These are phyloP conservation scores for Engystomops pustulosus DNA, from an alignment of 2,113 vertebrate species.

Conservation along the genomic window DNA sequence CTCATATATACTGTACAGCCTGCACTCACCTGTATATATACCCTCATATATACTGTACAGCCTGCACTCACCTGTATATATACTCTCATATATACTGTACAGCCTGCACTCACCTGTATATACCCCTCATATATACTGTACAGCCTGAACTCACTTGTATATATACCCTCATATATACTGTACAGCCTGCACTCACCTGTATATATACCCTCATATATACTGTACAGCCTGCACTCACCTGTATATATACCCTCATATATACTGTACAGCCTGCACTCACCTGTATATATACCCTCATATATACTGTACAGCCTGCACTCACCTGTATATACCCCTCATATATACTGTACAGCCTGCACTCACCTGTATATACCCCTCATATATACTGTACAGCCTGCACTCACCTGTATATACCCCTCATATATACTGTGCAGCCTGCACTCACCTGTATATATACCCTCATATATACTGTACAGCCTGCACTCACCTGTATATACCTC, in stretches of 20 bases:
- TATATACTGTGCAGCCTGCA: background rate
- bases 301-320: background rate
- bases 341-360: background rate
- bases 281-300: background rate
- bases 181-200: background rate
- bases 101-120: background rate
- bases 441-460: background rate
- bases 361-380: background rate
- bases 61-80: background rate
- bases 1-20: background rate
- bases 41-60: background rate
- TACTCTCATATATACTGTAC: background rate
- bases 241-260: too few species aligned
- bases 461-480: too few species aligned
- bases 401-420: background rate
- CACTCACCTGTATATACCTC: too few species aligned
- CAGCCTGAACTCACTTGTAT: background rate
- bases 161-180: too few species aligned
- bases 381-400: too few species aligned
- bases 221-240: too few species aligned
- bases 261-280: background rate
- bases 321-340: background rate
- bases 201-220: background rate
- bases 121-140: background rate
- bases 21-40: background rate